These are phyloP conservation scores for Poeciliopsis occidentalis DNA, from an alignment of 2,113 vertebrate genomes.

Conservation along the genomic window DNA sequence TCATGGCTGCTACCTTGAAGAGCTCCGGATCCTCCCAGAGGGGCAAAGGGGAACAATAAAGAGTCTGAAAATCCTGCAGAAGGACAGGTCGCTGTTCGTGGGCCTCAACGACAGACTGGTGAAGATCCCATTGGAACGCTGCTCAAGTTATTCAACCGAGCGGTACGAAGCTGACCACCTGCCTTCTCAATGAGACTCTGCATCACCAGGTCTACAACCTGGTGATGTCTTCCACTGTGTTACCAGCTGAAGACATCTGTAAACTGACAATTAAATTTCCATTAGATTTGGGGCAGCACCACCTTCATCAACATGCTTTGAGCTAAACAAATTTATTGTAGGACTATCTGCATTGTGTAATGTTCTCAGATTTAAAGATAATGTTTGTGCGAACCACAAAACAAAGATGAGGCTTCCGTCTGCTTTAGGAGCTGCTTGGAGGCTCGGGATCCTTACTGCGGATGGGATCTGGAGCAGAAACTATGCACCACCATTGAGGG, in stretches of 20 bases:
- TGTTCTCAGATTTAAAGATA: neutral
- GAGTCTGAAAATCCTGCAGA: slow-evolving; percentile 90
- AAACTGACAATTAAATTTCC: neutral
- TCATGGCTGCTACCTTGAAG: slow-evolving; percentile 90
- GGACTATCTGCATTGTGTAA: too few relatives aligned
- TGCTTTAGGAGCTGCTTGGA: slow-evolving; percentile 87
- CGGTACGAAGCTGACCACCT: slow-evolving; percentile 73
- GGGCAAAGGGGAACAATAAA: slow-evolving; percentile 81
- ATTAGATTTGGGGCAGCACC: neutral
- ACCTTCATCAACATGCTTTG: neutral
- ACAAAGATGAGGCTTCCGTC: neutral
- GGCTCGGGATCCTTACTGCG: slow-evolving; percentile 95
- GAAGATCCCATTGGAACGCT: slow-evolving; percentile 90
- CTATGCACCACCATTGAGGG: slow-evolving; percentile 91
- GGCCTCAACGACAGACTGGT: slow-evolving; percentile 87
- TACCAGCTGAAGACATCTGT: neutral
- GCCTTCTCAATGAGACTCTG: neutral
- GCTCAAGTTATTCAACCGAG: slow-evolving; percentile 83
- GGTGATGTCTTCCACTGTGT: neutral
- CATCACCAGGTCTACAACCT: too few relatives aligned
- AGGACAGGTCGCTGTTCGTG: slow-evolving; percentile 89
- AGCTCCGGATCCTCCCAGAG: slow-evolving; percentile 88
- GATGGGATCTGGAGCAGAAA: slow-evolving; percentile 91
- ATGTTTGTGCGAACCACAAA: neutral
- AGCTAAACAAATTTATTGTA: neutral